A percentile compares a stretch with the other conserved stretches of the same genome.
Evolutionary conservation across 1,140 invertebrate species (phyloP).

Genomic region (Thaumatotibia leucotreta): DNA sequence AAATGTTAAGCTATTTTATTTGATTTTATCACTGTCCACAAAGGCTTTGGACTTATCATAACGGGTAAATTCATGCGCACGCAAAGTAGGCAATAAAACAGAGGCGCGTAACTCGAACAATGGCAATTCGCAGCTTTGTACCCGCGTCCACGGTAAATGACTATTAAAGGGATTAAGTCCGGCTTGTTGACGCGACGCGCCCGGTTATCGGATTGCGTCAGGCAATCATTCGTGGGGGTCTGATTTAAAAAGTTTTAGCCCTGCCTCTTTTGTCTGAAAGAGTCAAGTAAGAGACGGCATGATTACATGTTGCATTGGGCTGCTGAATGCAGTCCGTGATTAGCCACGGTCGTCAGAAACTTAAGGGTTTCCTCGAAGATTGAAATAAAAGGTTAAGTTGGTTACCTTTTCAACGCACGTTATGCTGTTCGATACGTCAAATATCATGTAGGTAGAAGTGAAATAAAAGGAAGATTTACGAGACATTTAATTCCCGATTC

Average conservation of each 20-base stretch:
- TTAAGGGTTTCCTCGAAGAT: neutral
- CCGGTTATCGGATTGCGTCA: conserved; percentile 56
- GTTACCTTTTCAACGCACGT: neutral
- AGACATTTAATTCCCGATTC: neutral
- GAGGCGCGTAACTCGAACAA: conserved; percentile 42
- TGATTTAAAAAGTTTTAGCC: conserved; percentile 38
- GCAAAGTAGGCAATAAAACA: conserved; percentile 46
- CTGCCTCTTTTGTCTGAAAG: conserved; percentile 21
- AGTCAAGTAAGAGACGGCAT: neutral
- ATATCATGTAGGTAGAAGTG: neutral
- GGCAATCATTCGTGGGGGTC: conserved; percentile 37
- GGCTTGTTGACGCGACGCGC: conserved; percentile 65
- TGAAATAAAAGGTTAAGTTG: neutral
- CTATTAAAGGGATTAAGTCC: conserved; percentile 68
- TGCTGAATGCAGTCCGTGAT: neutral
- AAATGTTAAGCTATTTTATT: too few species aligned
- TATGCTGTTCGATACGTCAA: neutral
- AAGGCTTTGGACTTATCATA: conserved; percentile 8
- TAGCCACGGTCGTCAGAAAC: neutral
- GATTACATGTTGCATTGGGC: neutral
- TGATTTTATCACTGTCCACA: neutral
- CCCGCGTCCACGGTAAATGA: conserved; percentile 39
- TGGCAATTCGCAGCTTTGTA: conserved; percentile 40
- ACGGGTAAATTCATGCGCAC: conserved; percentile 4
- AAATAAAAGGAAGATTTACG: neutral